Evolutionary conservation across 2,797 vertebrate genomes (phyloP).

Genomic region (Bradypodion ventrale): DNA sequence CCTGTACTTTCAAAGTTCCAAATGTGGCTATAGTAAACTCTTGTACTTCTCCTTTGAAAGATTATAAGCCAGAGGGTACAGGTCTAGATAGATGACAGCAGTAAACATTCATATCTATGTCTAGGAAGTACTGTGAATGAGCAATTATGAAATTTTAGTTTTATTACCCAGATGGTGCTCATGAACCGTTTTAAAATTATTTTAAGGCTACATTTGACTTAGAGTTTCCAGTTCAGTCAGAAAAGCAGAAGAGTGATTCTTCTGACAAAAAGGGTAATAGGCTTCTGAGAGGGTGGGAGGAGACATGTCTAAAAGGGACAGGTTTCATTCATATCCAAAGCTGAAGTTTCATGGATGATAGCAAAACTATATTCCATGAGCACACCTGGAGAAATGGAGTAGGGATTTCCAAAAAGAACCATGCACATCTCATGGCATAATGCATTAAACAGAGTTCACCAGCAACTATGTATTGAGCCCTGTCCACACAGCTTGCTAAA

Average conservation of each 20-base stretch:
- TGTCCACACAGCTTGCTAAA: not conserved
- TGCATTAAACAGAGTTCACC: not conserved
- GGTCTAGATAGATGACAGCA: not conserved
- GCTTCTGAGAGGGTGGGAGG: not conserved
- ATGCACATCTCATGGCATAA: not conserved
- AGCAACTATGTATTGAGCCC: not conserved
- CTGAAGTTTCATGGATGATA: not conserved
- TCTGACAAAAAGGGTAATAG: conserved; percentile 31
- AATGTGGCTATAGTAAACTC: not conserved
- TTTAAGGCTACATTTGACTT: conserved; percentile 28
- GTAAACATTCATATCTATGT: not conserved
- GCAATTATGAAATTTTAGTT: conserved; percentile 3
- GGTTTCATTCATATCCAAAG: not conserved
- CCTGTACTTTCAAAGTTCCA: not conserved
- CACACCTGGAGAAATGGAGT: not conserved
- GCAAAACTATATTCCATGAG: not conserved
- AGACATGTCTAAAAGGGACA: conserved; percentile 3
- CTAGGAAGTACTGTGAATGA: not conserved
- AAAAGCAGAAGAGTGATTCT: conserved; percentile 7
- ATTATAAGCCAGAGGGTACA: not conserved
- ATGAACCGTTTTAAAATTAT: conserved; percentile 14
- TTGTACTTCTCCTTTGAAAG: no score
- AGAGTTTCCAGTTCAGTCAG: conserved; percentile 27
- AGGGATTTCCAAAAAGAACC: not conserved
- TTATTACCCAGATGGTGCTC: conserved; percentile 14